Percentiles rank a stretch among this genome's conserved stretches.
Evolutionary conservation across 1,140 invertebrate genomes (phyloP).

Genomic region (Drosophila virilis): DNA sequence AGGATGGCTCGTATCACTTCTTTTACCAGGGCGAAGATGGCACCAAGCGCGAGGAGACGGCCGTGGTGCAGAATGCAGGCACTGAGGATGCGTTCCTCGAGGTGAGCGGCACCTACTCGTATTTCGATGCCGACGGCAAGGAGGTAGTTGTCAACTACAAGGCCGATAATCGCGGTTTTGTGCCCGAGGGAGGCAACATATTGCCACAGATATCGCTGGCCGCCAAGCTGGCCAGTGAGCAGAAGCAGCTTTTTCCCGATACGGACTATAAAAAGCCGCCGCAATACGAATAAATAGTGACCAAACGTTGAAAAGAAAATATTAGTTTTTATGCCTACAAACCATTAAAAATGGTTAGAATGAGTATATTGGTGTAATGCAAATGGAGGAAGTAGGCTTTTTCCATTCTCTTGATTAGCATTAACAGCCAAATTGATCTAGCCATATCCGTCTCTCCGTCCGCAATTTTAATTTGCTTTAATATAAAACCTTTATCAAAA

Average conservation of each 20-base stretch:
- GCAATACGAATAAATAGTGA: conserved; percentile 42
- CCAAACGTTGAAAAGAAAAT: conserved; percentile 3
- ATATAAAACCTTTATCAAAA: too few relatives aligned
- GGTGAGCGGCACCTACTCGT: conserved; percentile 74
- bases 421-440: too few relatives aligned
- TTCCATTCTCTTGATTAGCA: too few relatives aligned
- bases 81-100: conserved; percentile 65
- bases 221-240: conserved; percentile 68
- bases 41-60: conserved; percentile 68
- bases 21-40: conserved; percentile 74
- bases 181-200: conserved; percentile 73
- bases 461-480: too few relatives aligned
- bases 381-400: too few relatives aligned
- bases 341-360: too few relatives aligned
- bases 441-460: background rate
- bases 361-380: too few relatives aligned
- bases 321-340: conserved; percentile 1
- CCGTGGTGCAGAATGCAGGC: conserved; percentile 65
- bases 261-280: conserved; percentile 59
- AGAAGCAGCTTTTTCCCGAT: conserved; percentile 36
- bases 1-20: conserved; percentile 78
- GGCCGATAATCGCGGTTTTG: conserved; percentile 77
- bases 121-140: conserved; percentile 72
- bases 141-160: conserved; percentile 75
- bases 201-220: conserved; percentile 61